Conservation (phyloP, 2,888 invertebrate species). For the Vanessa cardui region DNA sequence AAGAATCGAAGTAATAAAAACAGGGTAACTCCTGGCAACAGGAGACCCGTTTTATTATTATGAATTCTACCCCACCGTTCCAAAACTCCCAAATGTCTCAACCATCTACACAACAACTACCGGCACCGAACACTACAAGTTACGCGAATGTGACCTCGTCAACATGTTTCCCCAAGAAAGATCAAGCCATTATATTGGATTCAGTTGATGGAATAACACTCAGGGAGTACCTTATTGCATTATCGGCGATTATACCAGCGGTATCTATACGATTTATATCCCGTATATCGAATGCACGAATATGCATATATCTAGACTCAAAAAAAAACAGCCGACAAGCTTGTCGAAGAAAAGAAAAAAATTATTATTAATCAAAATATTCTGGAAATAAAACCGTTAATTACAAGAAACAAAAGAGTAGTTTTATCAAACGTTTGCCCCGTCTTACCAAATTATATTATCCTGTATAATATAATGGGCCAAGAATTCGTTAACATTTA, state of each 20-base stretch:
- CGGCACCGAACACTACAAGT: not conserved
- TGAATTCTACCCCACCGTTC: not conserved
- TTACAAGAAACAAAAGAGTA: slow-evolving; percentile 40
- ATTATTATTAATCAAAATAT: slow-evolving; percentile 23
- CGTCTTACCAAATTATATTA: slow-evolving; percentile 29
- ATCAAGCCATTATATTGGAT: slow-evolving; percentile 41
- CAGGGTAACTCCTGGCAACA: slow-evolving; percentile 8
- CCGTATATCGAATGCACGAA: slow-evolving; percentile 33
- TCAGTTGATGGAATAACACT: too few species aligned
- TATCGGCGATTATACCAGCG: too few species aligned
- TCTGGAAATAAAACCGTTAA: slow-evolving; percentile 37
- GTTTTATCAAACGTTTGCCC: slow-evolving; percentile 39
- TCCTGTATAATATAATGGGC: too few species aligned
- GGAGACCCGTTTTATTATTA: slow-evolving; percentile 6
- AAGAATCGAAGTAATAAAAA: not conserved
- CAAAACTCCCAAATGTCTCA: not conserved
- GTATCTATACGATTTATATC: slow-evolving; percentile 32
- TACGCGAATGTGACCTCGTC: slow-evolving; percentile 1
- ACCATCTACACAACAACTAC: slow-evolving; percentile 9
- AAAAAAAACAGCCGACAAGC: slow-evolving; percentile 29
- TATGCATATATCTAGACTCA: slow-evolving; percentile 34
- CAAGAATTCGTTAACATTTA: too few species aligned
- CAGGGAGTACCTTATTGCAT: too few species aligned
- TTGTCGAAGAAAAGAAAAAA: slow-evolving; percentile 25
- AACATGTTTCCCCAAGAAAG: slow-evolving; percentile 36